Percentiles rank a stretch among this genome's conserved stretches.
These are phyloP conservation scores for Cremastobaeus sp. DNA, from an alignment of 2,888 invertebrate species.

Conservation along the genomic window DNA sequence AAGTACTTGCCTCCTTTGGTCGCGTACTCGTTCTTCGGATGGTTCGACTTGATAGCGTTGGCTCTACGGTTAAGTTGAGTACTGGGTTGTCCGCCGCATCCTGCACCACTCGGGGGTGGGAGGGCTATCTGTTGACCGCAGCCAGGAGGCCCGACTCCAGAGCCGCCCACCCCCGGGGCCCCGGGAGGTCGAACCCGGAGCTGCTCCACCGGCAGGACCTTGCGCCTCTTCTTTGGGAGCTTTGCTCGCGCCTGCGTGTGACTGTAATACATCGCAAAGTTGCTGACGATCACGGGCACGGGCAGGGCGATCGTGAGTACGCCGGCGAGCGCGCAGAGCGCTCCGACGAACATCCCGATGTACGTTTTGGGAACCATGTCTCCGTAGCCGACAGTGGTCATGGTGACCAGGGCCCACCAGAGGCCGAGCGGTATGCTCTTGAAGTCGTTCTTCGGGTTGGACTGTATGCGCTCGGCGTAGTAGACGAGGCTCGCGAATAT, in stretches of 20 bases:
- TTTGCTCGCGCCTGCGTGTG: conserved; percentile 98
- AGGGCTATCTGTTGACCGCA: conserved; percentile 75
- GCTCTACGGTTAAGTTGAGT: conserved; percentile 84
- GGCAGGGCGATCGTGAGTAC: conserved; percentile 99
- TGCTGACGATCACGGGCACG: conserved; percentile 98
- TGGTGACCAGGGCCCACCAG: conserved; percentile 99
- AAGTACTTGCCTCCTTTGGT: conserved; percentile 86
- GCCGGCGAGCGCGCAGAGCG: conserved; percentile 98
- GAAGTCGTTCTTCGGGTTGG: conserved; percentile 97
- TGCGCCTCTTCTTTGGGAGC: conserved; percentile 97
- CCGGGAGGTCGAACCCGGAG: conserved; percentile 80
- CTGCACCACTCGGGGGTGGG: conserved; percentile 71
- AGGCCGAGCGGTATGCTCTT: conserved; percentile 98
- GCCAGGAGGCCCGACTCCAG: conserved; percentile 69
- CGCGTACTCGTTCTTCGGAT: conserved; percentile 89
- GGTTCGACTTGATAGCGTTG: conserved; percentile 93
- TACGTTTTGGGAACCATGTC: conserved; percentile 99
- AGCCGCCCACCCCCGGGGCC: conserved; percentile 77
- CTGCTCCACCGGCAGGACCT: conserved; percentile 97
- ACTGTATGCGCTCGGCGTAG: conserved; percentile 97
- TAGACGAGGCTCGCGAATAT: conserved; percentile 99
- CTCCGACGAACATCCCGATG: conserved; percentile 99
- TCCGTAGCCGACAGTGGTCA: conserved; percentile 99
- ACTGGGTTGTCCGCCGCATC: conserved; percentile 66
- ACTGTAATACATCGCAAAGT: conserved; percentile 98